Conservation (phyloP, 2,888 invertebrate genomes). For the Dexiosoma caninum region DNA sequence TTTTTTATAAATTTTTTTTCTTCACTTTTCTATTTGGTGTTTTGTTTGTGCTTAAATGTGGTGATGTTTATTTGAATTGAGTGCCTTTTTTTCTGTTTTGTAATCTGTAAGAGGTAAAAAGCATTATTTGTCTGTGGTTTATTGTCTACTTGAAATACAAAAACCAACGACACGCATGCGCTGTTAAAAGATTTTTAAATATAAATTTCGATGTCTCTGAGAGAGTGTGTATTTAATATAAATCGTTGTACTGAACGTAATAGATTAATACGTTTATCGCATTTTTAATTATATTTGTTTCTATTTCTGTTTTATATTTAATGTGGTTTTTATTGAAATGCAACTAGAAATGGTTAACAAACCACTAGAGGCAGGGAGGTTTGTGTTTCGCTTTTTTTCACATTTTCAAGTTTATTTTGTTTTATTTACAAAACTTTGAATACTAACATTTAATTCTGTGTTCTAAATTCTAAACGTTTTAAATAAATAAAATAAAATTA, state of each 20-base stretch:
- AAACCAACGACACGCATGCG: conserved; percentile 42
- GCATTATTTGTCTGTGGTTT: conserved; percentile 22
- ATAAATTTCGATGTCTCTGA: neutral
- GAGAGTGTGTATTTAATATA: conserved; percentile 9
- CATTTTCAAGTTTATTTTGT: conserved; percentile 52
- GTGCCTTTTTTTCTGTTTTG: no score
- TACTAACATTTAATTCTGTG: conserved; percentile 36
- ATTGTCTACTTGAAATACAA: neutral
- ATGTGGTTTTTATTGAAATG: conserved; percentile 62
- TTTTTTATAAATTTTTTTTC: neutral
- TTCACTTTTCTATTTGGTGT: conserved; percentile 9
- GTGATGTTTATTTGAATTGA: conserved; percentile 22
- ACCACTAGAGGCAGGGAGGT: conserved; percentile 47
- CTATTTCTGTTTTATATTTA: conserved; percentile 20
- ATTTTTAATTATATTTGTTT: conserved; percentile 53
- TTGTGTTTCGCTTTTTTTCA: conserved; percentile 16
- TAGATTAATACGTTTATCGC: conserved; percentile 59
- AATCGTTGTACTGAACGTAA: conserved; percentile 47
- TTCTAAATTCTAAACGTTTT: conserved; percentile 57
- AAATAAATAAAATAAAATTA: neutral
- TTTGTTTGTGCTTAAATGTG: neutral
- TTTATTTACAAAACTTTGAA: conserved; percentile 2
- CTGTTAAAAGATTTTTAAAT: neutral
- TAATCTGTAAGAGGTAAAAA: neutral
- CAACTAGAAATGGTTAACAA: conserved; percentile 50